phyloP scores from a whole-genome alignment of 1,140 invertebrate genomes.

The Hypothenemus hampei region DNA sequence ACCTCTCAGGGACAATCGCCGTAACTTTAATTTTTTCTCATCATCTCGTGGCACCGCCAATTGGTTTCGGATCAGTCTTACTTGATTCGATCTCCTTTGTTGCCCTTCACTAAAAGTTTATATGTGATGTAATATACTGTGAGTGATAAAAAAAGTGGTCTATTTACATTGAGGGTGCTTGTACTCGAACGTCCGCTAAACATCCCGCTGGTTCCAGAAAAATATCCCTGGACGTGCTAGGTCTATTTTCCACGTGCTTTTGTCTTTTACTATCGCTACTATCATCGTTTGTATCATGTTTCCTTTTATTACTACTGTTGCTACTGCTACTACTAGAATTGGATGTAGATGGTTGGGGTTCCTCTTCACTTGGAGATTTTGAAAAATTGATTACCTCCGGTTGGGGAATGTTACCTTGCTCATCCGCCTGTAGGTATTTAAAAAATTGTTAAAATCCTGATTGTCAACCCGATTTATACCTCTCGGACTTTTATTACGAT shows the following conservation, averaged over 20 bases:
- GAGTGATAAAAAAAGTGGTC: too few species aligned
- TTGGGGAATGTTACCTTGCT: conserved; percentile 16
- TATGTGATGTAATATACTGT: too few species aligned
- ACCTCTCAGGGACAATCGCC: conserved; percentile 36
- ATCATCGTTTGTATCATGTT: not conserved
- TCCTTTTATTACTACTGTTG: not conserved
- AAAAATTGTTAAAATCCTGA: not conserved
- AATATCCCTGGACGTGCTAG: too few species aligned
- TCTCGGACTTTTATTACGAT: conserved; percentile 24
- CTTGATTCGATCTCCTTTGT: not conserved
- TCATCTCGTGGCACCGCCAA: not conserved
- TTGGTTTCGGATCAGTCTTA: not conserved
- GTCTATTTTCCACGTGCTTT: not conserved
- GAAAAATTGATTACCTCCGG: conserved; percentile 18
- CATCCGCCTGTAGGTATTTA: conserved; percentile 6
- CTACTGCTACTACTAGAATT: not conserved
- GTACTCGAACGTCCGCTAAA: too few species aligned
- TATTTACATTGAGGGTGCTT: too few species aligned
- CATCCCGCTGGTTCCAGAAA: too few species aligned
- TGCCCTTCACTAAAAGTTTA: too few species aligned
- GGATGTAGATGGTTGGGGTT: not conserved
- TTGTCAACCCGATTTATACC: conserved; percentile 1
- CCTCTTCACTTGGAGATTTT: not conserved
- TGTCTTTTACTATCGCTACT: not conserved
- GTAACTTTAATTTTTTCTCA: conserved; percentile 17